Evolutionary conservation across 1,140 invertebrate genomes (phyloP).

Genomic region (Drosophila nikananu): DNA sequence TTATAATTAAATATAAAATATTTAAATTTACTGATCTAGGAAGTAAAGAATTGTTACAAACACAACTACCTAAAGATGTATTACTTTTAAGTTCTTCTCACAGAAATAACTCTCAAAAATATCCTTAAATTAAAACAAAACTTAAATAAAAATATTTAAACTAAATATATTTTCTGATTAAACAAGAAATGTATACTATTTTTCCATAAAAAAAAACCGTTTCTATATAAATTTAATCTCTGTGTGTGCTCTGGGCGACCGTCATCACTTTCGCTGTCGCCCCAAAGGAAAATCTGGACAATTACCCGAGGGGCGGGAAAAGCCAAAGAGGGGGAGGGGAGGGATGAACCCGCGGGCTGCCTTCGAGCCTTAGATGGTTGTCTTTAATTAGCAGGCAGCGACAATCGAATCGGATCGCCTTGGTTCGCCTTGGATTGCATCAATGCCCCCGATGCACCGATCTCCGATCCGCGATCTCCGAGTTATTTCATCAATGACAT

Average conservation of each 20-base stretch:
- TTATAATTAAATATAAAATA: no score
- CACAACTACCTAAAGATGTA: background rate
- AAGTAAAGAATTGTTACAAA: background rate
- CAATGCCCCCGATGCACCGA: constrained; percentile 8
- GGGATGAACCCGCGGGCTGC: background rate
- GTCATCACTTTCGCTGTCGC: constrained; percentile 72
- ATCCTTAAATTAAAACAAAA: background rate
- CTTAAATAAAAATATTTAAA: background rate
- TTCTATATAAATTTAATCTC: background rate
- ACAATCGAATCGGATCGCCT: constrained; percentile 29
- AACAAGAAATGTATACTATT: background rate
- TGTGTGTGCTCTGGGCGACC: background rate
- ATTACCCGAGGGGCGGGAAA: constrained; percentile 48
- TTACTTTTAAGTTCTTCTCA: background rate
- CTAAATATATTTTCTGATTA: background rate
- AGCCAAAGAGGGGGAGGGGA: background rate
- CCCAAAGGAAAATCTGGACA: constrained; percentile 59
- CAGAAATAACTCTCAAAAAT: background rate
- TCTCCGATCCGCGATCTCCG: background rate
- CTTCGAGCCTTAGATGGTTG: constrained; percentile 64
- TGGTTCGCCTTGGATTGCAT: constrained; percentile 9
- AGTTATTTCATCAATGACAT: constrained; percentile 83
- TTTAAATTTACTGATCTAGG: no score
- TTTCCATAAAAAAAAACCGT: background rate
- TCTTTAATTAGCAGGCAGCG: constrained; percentile 73